phyloP scores from a whole-genome alignment of 2,113 vertebrate species.

The Myotis davidii region DNA sequence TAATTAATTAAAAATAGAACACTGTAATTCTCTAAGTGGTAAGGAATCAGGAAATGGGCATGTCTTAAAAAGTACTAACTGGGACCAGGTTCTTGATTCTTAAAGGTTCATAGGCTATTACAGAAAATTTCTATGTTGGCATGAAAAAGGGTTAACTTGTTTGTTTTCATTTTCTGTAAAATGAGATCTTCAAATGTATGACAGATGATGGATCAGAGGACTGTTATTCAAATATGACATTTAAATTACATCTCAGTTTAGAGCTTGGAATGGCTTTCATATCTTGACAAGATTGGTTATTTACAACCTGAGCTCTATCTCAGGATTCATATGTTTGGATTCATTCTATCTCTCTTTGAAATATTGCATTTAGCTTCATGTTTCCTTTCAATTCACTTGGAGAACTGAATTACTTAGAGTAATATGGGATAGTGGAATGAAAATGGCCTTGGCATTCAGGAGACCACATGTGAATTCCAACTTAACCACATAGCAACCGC shows the following conservation, averaged over 20 bases:
- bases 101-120: not conserved
- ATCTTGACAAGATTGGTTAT: constrained; percentile 69
- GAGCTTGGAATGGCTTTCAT: constrained; percentile 48
- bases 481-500: not conserved
- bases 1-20: not conserved
- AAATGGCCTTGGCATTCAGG: constrained; percentile 56
- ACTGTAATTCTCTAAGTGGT: not conserved
- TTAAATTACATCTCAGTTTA: constrained; percentile 69
- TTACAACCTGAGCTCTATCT: constrained; percentile 56
- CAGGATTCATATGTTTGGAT: constrained; percentile 66
- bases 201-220: constrained; percentile 46
- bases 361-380: constrained; percentile 60
- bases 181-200: constrained; percentile 48
- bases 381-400: constrained; percentile 69
- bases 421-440: constrained; percentile 39
- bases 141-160: constrained; percentile 15
- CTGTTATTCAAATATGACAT: constrained; percentile 68
- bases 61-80: not conserved
- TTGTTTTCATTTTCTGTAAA: constrained; percentile 69
- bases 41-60: not conserved
- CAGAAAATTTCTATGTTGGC: not conserved
- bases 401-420: constrained; percentile 72
- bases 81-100: not conserved
- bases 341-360: constrained; percentile 68
- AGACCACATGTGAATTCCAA: constrained; percentile 43